These are phyloP conservation scores for Steatocranus sp. DNA, from an alignment of 2,797 vertebrate genomes.

Conservation along the genomic window DNA sequence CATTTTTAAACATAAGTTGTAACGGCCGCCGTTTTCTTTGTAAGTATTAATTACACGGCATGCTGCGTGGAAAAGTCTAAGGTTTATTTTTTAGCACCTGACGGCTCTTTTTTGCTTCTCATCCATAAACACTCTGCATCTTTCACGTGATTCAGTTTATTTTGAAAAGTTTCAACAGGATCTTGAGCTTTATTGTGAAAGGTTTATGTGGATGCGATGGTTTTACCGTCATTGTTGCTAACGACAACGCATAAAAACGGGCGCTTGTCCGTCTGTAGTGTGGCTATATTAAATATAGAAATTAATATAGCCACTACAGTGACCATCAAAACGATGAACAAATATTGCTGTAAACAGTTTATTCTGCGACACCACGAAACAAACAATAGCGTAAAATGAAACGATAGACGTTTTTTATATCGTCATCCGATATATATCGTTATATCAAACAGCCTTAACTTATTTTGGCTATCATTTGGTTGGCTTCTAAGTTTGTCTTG, in stretches of 20 bases:
- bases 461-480: neutral
- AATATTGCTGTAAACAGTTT: neutral
- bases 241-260: rapidly evolving
- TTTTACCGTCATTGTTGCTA: rapidly evolving
- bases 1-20: neutral
- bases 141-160: neutral
- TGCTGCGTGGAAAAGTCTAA: neutral
- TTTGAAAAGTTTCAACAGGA: neutral
- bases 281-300: neutral
- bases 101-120: rapidly evolving
- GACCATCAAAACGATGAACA: neutral
- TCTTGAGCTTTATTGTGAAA: neutral
- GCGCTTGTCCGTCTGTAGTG: rapidly evolving
- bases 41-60: neutral
- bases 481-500: neutral
- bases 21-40: rapidly evolving
- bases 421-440: neutral
- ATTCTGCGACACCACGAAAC: neutral
- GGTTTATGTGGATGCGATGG: rapidly evolving
- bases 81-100: neutral
- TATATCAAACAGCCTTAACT: neutral
- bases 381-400: rapidly evolving
- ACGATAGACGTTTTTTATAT: rapidly evolving
- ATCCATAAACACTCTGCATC: rapidly evolving
- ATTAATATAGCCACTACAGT: rapidly evolving